Evolutionary conservation across 2,113 vertebrate genomes (phyloP).

Genomic region (Cervus canadensis): DNA sequence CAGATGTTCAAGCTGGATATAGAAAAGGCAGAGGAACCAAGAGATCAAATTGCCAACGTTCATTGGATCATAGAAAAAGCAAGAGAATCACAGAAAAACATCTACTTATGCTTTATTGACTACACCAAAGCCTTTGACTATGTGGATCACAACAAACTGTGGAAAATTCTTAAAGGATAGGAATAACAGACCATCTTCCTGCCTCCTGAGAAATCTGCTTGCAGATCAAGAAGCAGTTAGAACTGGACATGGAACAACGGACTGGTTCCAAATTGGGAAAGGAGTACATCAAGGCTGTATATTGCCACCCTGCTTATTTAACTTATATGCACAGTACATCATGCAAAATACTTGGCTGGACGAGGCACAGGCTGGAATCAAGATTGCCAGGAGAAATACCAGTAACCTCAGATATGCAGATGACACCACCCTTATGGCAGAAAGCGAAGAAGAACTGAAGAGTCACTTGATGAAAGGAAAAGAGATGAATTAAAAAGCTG

Average conservation of each 20-base stretch:
- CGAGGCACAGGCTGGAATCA: neutral
- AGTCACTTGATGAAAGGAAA: neutral
- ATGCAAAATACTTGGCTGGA: neutral
- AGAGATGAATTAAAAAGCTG: neutral
- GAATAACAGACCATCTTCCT: neutral
- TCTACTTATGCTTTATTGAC: neutral
- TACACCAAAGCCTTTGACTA: neutral
- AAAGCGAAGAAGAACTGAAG: neutral
- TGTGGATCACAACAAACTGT: neutral
- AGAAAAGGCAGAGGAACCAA: neutral
- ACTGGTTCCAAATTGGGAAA: neutral
- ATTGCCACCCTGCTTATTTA: neutral
- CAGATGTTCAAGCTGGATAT: neutral
- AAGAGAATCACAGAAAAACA: neutral
- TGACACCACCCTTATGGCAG: neutral
- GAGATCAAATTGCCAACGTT: neutral
- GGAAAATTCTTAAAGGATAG: neutral
- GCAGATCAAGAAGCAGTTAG: neutral
- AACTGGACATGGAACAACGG: neutral
- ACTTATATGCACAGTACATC: neutral
- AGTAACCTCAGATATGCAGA: neutral
- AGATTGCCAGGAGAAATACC: neutral
- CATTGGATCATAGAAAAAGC: neutral
- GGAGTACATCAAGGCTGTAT: neutral
- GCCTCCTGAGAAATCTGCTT: neutral